phyloP scores from a whole-genome alignment of 2,888 invertebrate species.

The Cordilura impudica region DNA sequence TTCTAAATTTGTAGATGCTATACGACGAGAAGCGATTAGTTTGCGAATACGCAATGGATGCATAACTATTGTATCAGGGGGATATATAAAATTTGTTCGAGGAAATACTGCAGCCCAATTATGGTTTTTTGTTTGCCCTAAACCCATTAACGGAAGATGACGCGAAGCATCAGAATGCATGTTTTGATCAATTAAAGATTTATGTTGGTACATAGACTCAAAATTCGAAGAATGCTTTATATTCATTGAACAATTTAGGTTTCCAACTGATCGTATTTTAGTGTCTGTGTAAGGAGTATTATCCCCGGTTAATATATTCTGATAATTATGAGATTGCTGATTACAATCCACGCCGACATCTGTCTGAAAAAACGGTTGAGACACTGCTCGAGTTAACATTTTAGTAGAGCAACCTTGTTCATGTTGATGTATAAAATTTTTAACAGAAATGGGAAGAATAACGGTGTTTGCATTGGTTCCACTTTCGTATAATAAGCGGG shows the following conservation, averaged over 20 bases:
- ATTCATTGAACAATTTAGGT: not conserved
- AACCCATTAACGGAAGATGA: not conserved
- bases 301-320: not conserved
- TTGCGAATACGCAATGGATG: constrained; percentile 38
- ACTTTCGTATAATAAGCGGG: not conserved
- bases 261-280: not conserved
- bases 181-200: not conserved
- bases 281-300: not conserved
- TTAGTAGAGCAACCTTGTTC: not conserved
- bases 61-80: constrained; percentile 45
- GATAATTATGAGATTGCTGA: not conserved
- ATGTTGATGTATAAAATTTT: not conserved
- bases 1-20: not conserved
- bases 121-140: not conserved
- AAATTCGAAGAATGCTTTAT: not conserved
- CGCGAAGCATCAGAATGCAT: not conserved
- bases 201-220: not conserved
- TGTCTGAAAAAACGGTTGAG: not conserved
- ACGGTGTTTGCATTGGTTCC: not conserved
- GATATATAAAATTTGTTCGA: constrained; percentile 18
- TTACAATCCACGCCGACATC: not conserved
- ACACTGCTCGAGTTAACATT: not conserved
- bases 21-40: constrained; percentile 11
- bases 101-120: constrained; percentile 47
- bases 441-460: not conserved